Conservation (phyloP, 2,797 vertebrate genomes). For the Dromococcyx pavoninus region DNA sequence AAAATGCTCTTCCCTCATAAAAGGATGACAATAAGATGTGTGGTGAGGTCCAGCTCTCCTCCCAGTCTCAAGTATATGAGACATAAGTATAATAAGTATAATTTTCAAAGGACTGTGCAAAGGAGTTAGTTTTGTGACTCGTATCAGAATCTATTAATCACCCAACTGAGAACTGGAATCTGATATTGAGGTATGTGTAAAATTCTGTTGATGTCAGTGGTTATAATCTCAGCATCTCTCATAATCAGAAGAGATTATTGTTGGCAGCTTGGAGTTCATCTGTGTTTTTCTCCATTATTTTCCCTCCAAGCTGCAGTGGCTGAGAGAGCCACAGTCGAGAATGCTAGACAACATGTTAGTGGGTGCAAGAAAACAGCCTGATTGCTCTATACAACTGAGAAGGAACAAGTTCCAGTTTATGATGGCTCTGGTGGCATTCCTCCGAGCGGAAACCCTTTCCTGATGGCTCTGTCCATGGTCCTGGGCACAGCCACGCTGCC, state of each 20-base stretch:
- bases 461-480: constrained; percentile 57
- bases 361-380: background rate
- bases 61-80: background rate
- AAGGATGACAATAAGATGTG: background rate
- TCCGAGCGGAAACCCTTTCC: background rate
- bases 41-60: background rate
- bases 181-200: background rate
- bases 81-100: background rate
- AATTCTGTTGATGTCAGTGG: background rate
- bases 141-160: background rate
- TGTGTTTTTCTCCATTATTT: background rate
- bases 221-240: background rate
- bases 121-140: background rate
- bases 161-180: background rate
- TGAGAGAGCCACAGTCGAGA: background rate
- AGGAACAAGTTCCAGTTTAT: background rate
- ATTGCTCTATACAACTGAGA: background rate
- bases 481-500: background rate
- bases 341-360: accelerated
- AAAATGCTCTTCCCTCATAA: background rate
- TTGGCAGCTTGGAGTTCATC: background rate
- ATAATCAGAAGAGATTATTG: background rate
- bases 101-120: background rate
- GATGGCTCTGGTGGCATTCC: background rate
- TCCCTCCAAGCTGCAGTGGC: background rate